Evolutionary conservation across 2,888 invertebrate species (phyloP).

Genomic region (Epinotia brunnichana): DNA sequence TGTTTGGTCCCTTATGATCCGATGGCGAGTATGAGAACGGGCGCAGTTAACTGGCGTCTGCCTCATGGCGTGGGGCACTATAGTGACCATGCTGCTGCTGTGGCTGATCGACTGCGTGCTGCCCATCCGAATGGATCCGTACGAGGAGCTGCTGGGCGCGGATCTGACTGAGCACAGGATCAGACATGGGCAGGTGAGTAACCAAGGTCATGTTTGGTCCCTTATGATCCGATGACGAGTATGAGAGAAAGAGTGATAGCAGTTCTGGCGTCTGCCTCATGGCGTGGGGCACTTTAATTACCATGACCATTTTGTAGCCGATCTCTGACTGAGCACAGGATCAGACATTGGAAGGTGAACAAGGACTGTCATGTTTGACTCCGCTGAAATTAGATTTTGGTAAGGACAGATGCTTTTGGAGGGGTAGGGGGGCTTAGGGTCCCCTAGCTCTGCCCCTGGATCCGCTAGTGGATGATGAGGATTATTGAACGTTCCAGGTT

Average conservation of each 20-base stretch:
- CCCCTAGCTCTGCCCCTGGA: too few relatives aligned
- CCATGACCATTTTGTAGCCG: background rate
- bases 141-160: constrained; percentile 95
- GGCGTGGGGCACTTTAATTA: background rate
- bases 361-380: background rate
- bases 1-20: too few relatives aligned
- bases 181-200: constrained; percentile 86
- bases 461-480: too few relatives aligned
- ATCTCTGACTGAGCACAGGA: constrained; percentile 92
- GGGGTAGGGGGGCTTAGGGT: background rate
- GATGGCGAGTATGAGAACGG: too few relatives aligned
- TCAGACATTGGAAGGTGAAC: constrained; percentile 85
- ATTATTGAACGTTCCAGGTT: constrained; percentile 60
- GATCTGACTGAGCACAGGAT: constrained; percentile 94
- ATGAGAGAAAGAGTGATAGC: too few relatives aligned
- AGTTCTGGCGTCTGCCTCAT: background rate
- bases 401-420: too few relatives aligned
- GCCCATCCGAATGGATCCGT: constrained; percentile 93
- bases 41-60: too few relatives aligned
- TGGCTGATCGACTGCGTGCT: constrained; percentile 91
- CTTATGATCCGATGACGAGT: too few relatives aligned
- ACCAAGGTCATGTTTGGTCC: too few relatives aligned
- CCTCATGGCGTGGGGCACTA: constrained; percentile 84
- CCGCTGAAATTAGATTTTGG: too few relatives aligned
- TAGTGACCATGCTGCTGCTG: constrained; percentile 86